Evolutionary conservation across 2,888 invertebrate genomes (phyloP).

Genomic region (Boloria selene): DNA sequence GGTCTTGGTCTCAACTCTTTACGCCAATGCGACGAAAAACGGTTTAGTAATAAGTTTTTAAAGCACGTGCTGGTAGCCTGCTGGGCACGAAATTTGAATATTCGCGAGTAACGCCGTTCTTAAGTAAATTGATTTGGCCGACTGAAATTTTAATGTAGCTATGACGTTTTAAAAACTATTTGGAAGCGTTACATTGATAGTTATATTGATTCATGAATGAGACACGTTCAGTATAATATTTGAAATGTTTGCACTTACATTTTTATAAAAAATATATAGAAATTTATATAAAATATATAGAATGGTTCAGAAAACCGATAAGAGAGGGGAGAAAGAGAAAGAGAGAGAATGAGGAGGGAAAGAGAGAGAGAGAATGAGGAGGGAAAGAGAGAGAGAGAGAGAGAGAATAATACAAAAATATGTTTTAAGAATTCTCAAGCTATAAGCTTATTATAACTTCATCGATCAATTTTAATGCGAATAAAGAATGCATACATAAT

Average conservation of each 20-base stretch:
- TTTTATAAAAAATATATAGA: no score
- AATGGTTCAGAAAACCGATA: no score
- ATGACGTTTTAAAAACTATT: neutral
- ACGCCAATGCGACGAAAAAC: conserved; percentile 62
- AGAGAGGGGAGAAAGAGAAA: no score
- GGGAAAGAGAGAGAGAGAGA: no score
- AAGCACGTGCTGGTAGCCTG: conserved; percentile 65
- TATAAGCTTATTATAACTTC: no score
- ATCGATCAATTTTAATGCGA: no score
- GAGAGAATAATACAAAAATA: no score
- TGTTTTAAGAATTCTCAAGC: no score
- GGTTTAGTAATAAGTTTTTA: conserved; percentile 61
- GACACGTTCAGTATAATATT: conserved; percentile 1
- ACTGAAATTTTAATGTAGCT: conserved; percentile 20
- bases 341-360: no score
- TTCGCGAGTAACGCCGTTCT: conserved; percentile 20
- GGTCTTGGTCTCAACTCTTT: conserved; percentile 72
- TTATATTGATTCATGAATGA: neutral
- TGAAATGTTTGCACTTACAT: neutral
- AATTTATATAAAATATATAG: no score
- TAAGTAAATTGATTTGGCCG: neutral
- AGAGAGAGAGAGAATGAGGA: no score
- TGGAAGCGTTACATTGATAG: conserved; percentile 1
- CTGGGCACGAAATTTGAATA: conserved; percentile 57
- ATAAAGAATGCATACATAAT: no score